Evolutionary conservation across 1,140 invertebrate genomes (phyloP).

Genomic region (Brachionus manjavacas): DNA sequence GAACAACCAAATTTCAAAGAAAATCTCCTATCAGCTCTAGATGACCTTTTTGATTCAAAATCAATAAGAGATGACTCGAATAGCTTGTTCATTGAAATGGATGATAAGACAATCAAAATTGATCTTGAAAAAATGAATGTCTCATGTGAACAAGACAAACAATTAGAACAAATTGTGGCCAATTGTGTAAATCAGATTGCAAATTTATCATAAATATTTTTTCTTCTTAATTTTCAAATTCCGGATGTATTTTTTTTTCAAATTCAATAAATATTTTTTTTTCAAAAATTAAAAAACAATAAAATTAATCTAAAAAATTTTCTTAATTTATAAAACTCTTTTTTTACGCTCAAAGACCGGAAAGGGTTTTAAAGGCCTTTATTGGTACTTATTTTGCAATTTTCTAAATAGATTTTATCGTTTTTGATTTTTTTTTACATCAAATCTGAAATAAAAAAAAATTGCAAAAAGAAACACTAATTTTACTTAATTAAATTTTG

Average conservation of each 20-base stretch:
- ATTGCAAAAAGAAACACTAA: no score
- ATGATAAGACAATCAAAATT: background rate
- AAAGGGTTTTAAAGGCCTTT: no score
- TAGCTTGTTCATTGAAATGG: background rate
- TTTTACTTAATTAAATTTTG: no score
- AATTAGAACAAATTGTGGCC: constrained; percentile 23
- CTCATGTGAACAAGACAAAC: constrained; percentile 31
- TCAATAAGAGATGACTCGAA: background rate
- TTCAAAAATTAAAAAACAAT: background rate
- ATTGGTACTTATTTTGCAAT: no score
- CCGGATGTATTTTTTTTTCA: background rate
- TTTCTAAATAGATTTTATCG: no score
- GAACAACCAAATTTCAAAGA: background rate
- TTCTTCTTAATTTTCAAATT: background rate
- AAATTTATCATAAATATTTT: constrained; percentile 4
- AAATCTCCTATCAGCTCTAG: background rate
- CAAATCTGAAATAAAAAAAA: no score
- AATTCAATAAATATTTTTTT: background rate
- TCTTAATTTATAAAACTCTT: no score
- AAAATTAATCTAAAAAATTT: background rate
- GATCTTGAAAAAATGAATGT: background rate
- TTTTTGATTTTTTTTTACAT: no score
- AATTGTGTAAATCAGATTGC: constrained; percentile 25
- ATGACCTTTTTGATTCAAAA: background rate
- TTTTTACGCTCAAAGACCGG: no score